Conservation (phyloP, 2,113 vertebrate genomes). For the Petrocephalus microphthalmus region DNA sequence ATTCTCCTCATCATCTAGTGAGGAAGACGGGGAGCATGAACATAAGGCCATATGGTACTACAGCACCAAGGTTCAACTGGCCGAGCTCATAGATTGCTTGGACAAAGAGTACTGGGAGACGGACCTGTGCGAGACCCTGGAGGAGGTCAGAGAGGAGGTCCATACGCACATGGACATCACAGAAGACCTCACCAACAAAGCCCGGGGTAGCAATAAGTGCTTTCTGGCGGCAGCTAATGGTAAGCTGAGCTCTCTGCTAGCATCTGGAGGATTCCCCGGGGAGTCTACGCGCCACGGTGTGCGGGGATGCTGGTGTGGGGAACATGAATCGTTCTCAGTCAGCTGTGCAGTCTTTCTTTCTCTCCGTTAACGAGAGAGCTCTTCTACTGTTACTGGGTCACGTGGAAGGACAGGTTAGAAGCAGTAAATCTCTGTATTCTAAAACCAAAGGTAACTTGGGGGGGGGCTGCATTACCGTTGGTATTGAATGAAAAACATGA, state of each 20-base stretch:
- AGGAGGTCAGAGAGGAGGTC: conserved; percentile 86
- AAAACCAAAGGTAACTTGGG: background rate
- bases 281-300: background rate
- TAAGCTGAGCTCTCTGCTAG: conserved; percentile 44
- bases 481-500: background rate
- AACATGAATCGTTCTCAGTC: background rate
- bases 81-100: conserved; percentile 76
- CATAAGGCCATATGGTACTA: conserved; percentile 95
- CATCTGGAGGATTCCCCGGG: background rate
- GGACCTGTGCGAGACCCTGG: conserved; percentile 80
- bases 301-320: background rate
- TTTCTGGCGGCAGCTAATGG: conserved; percentile 87
- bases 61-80: conserved; percentile 84
- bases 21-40: conserved; percentile 85
- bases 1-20: conserved; percentile 50
- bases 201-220: conserved; percentile 80
- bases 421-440: background rate
- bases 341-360: background rate
- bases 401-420: background rate
- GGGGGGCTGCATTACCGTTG: background rate
- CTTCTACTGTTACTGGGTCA: background rate
- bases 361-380: background rate
- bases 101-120: conserved; percentile 91
- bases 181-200: conserved; percentile 91
- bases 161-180: conserved; percentile 90